These are phyloP conservation scores for Polydesmus complanatus DNA, from an alignment of 2,888 invertebrate species.

Conservation along the genomic window DNA sequence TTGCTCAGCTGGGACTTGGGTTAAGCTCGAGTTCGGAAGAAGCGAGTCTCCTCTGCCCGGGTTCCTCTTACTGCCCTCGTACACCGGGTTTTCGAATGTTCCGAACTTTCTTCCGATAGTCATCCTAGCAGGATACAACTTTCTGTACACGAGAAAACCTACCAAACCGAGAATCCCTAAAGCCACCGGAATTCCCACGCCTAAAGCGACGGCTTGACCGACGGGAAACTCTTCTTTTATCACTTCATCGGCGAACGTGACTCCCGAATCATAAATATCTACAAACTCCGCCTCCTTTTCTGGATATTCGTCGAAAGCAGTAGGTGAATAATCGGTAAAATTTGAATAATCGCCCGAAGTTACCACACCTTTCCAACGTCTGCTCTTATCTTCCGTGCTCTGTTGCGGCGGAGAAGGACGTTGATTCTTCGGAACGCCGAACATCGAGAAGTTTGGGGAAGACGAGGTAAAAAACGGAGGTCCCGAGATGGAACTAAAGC, in stretches of 20 bases:
- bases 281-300: background rate
- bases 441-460: background rate
- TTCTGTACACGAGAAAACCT: conserved; percentile 18
- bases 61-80: conserved; percentile 7
- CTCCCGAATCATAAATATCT: background rate
- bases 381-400: background rate
- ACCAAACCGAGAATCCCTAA: conserved; percentile 2
- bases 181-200: conserved; percentile 2
- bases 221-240: background rate
- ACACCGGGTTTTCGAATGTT: conserved; percentile 22
- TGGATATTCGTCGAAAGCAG: background rate
- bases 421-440: background rate
- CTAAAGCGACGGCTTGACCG: background rate
- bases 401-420: background rate
- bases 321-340: background rate
- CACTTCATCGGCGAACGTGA: background rate
- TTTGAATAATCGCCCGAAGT: background rate
- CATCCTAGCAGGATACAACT: conserved; percentile 22
- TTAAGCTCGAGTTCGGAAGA: background rate
- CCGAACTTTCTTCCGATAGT: conserved; percentile 21
- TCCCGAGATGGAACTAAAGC: background rate
- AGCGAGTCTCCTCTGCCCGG: background rate
- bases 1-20: conserved; percentile 15
- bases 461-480: background rate
- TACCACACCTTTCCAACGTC: background rate